These are phyloP conservation scores for Nebria salina DNA, from an alignment of 2,888 invertebrate genomes.

Conservation along the genomic window DNA sequence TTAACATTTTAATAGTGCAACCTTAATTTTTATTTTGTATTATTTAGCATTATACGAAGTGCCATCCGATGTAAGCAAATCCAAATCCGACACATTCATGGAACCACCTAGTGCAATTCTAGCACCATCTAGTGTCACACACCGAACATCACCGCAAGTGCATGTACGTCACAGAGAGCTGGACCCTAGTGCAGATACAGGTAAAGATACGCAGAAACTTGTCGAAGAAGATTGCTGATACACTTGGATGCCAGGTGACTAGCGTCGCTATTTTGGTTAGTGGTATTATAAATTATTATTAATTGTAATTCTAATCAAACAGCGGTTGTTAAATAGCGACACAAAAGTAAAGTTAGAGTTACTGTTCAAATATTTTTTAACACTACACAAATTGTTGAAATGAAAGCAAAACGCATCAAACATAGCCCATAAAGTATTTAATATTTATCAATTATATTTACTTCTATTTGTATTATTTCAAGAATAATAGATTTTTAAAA, in stretches of 20 bases:
- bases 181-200: slow-evolving; percentile 86
- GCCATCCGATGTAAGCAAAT: slow-evolving; percentile 78
- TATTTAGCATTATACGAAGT: slow-evolving; percentile 81
- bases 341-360: slow-evolving; percentile 31
- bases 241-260: slow-evolving; percentile 47
- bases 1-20: background rate
- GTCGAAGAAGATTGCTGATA: slow-evolving; percentile 86
- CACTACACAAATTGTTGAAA: background rate
- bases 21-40: slow-evolving; percentile 10
- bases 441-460: background rate
- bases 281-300: slow-evolving; percentile 16
- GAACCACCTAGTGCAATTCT: slow-evolving; percentile 78
- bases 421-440: background rate
- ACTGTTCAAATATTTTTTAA: slow-evolving; percentile 15
- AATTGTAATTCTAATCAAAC: background rate
- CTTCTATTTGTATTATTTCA: background rate
- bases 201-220: slow-evolving; percentile 90
- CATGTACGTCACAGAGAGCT: slow-evolving; percentile 80
- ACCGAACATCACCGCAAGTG: slow-evolving; percentile 78
- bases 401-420: background rate
- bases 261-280: slow-evolving; percentile 41
- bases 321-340: slow-evolving; percentile 28
- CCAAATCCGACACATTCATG: slow-evolving; percentile 67
- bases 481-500: background rate
- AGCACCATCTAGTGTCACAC: slow-evolving; percentile 84